phyloP scores from a whole-genome alignment of 2,797 vertebrate genomes.

The Serranus cabrilla region DNA sequence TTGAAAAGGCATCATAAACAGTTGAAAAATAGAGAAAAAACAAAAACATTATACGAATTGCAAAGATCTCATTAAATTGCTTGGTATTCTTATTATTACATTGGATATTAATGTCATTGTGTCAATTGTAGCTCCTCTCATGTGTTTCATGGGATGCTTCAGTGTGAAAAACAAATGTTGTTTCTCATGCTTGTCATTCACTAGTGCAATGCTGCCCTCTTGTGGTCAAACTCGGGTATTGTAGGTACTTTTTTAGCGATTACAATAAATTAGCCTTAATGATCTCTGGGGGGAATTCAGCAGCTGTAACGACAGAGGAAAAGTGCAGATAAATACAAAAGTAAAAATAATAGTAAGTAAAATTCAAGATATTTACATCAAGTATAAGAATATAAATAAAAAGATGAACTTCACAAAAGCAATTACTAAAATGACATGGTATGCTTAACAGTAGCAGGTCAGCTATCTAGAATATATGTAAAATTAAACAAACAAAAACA shows the following conservation, averaged over 20 bases:
- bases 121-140: background rate
- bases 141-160: background rate
- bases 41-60: background rate
- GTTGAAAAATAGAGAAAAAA: background rate
- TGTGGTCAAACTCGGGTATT: conserved; percentile 41
- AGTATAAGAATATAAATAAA: background rate
- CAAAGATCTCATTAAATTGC: background rate
- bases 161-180: background rate
- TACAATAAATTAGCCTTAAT: background rate
- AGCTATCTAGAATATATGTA: too few relatives aligned
- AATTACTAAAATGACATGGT: too few relatives aligned
- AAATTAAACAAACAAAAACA: too few relatives aligned
- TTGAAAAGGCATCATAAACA: background rate
- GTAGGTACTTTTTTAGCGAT: background rate
- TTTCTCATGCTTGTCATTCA: background rate
- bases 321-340: background rate
- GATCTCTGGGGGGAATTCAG: background rate
- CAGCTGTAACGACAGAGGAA: background rate
- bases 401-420: background rate
- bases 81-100: background rate
- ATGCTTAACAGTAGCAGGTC: too few relatives aligned
- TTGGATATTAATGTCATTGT: background rate
- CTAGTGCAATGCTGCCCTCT: conserved; percentile 52
- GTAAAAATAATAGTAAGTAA: background rate
- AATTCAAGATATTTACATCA: background rate